Percentiles rank a stretch among this genome's conserved stretches.
These are phyloP conservation scores for Caenorhabditis sp. DNA, from an alignment of 2,888 invertebrate species.

Conservation along the genomic window DNA sequence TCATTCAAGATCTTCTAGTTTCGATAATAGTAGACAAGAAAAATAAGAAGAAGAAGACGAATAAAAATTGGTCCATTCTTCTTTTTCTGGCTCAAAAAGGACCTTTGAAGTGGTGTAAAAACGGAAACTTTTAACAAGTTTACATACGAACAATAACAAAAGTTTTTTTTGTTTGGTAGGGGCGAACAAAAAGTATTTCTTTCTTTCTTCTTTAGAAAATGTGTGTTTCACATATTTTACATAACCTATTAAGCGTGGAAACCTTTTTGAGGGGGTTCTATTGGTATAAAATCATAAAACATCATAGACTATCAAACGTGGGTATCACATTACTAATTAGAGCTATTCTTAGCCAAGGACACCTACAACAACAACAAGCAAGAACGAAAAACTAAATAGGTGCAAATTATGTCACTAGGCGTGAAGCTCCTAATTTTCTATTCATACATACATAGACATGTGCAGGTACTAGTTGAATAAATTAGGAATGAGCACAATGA, in stretches of 20 bases:
- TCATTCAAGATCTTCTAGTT: neutral
- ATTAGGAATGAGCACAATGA: neutral
- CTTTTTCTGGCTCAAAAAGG: neutral
- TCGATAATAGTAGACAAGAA: neutral
- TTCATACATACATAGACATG: neutral
- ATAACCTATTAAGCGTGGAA: neutral
- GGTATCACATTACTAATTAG: no score
- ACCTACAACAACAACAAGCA: neutral
- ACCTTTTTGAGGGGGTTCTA: neutral
- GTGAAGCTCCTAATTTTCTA: neutral
- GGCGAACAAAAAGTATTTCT: neutral
- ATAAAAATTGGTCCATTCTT: neutral
- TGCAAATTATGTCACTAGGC: neutral
- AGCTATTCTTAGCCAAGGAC: neutral
- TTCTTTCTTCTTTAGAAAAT: neutral
- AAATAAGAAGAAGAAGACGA: neutral
- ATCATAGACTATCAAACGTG: no score
- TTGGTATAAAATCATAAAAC: neutral
- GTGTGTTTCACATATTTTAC: neutral
- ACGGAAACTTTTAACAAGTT: neutral
- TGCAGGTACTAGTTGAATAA: conserved; percentile 5
- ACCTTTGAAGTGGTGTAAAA: neutral
- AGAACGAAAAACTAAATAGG: neutral
- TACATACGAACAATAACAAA: neutral
- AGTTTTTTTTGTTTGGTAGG: neutral